Conservation (phyloP, 1,140 invertebrate genomes). For the Nasonia longicornis region DNA sequence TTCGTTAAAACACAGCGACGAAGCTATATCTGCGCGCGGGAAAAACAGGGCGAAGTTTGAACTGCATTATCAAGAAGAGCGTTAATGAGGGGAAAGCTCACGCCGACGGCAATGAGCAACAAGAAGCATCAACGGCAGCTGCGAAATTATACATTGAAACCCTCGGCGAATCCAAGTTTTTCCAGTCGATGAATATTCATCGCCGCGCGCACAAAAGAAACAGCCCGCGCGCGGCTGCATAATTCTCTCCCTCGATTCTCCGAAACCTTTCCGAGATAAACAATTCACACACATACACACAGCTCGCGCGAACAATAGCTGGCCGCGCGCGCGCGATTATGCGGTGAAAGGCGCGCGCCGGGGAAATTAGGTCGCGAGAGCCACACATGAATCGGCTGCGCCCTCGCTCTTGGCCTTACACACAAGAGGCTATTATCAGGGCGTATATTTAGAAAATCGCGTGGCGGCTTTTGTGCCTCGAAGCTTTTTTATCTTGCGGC, state of each 20-base stretch:
- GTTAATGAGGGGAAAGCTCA: background rate
- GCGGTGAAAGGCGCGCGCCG: background rate
- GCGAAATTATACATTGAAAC: background rate
- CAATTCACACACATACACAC: background rate
- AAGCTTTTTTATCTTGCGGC: too few relatives aligned
- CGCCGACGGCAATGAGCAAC: too few relatives aligned
- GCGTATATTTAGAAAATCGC: background rate
- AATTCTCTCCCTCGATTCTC: background rate
- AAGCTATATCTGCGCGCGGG: too few relatives aligned
- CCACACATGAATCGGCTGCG: background rate
- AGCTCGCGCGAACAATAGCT: background rate
- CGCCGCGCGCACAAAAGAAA: background rate
- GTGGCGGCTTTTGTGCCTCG: too few relatives aligned
- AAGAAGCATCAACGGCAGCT: background rate
- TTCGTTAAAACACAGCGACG: too few relatives aligned
- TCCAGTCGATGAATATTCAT: background rate
- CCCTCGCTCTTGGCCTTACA: background rate
- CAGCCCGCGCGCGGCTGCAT: background rate
- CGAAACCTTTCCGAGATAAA: background rate
- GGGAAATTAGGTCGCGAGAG: background rate
- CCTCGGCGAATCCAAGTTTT: background rate
- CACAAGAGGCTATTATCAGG: background rate
- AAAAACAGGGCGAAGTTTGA: background rate
- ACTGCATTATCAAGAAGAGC: background rate
- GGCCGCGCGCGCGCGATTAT: background rate